A percentile compares a stretch with the other conserved stretches of the same genome.
phyloP scores from a whole-genome alignment of 1,140 invertebrate genomes.

The Drosophila jambulina region DNA sequence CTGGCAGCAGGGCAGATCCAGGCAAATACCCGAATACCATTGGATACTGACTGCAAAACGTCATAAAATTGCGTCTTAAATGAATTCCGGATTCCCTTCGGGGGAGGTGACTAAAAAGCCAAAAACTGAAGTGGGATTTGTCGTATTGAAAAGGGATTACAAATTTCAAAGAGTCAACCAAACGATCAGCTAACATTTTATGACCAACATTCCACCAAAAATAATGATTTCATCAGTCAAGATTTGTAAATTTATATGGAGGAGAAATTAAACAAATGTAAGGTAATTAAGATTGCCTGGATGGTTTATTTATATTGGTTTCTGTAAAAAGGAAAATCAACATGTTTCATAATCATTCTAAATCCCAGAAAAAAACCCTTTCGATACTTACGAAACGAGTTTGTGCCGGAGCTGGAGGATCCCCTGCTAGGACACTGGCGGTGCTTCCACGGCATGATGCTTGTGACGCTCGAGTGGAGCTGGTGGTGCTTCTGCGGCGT shows the following conservation, averaged over 20 bases:
- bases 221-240: background rate
- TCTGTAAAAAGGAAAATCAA: background rate
- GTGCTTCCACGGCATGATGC: slow-evolving; percentile 85
- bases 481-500: slow-evolving; percentile 80
- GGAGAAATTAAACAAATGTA: background rate
- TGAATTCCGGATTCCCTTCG: background rate
- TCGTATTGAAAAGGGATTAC: background rate
- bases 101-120: background rate
- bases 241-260: background rate
- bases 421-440: slow-evolving; percentile 83
- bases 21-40: slow-evolving; percentile 17
- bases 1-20: slow-evolving; percentile 9
- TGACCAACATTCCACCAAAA: background rate
- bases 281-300: background rate
- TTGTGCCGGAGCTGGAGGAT: slow-evolving; percentile 83
- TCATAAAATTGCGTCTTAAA: slow-evolving; percentile 26
- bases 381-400: slow-evolving; percentile 81
- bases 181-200: background rate
- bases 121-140: too few species aligned
- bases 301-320: too few species aligned
- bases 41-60: slow-evolving; percentile 14
- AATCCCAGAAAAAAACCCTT: background rate
- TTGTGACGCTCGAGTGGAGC: slow-evolving; percentile 75
- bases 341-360: background rate
- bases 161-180: background rate